phyloP scores from a whole-genome alignment of 1,140 invertebrate genomes.

The Euwallacea similis region DNA sequence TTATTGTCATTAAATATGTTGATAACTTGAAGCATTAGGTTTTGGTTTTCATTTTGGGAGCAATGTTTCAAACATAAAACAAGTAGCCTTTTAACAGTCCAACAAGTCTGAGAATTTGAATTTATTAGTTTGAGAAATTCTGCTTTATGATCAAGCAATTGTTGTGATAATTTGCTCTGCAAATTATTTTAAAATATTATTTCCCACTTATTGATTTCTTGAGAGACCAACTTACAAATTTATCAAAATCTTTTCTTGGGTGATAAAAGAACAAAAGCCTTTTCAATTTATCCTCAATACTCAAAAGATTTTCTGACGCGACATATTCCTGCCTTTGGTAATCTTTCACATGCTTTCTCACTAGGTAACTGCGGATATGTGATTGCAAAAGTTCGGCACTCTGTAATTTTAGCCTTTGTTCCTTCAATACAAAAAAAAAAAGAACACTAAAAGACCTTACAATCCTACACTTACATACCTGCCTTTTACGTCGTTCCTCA shows the following conservation, averaged over 20 bases:
- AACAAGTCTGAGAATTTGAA: constrained; percentile 50
- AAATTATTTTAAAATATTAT: constrained; percentile 19
- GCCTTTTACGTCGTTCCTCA: constrained; percentile 81
- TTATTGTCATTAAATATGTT: constrained; percentile 43
- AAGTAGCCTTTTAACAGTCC: constrained; percentile 66
- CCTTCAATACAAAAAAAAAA: constrained; percentile 52
- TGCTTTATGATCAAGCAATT: constrained; percentile 48
- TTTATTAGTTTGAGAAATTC: constrained; percentile 56
- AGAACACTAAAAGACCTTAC: too few relatives aligned
- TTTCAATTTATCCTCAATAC: constrained; percentile 60
- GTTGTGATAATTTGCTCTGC: constrained; percentile 24
- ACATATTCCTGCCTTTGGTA: constrained; percentile 71
- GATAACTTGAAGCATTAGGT: constrained; percentile 39
- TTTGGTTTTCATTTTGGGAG: constrained; percentile 42
- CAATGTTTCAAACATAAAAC: constrained; percentile 58
- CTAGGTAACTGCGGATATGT: constrained; percentile 73
- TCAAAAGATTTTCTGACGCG: constrained; percentile 56
- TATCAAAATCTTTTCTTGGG: constrained; percentile 64
- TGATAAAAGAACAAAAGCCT: constrained; percentile 80
- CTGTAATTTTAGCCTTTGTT: constrained; percentile 67
- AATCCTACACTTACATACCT: constrained; percentile 58
- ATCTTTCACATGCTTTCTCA: constrained; percentile 67
- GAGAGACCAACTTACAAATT: constrained; percentile 63
- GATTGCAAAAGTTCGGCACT: constrained; percentile 78
- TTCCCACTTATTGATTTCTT: too few relatives aligned